phyloP scores from a whole-genome alignment of 2,888 invertebrate species.

The Cheilosia vulpina region DNA sequence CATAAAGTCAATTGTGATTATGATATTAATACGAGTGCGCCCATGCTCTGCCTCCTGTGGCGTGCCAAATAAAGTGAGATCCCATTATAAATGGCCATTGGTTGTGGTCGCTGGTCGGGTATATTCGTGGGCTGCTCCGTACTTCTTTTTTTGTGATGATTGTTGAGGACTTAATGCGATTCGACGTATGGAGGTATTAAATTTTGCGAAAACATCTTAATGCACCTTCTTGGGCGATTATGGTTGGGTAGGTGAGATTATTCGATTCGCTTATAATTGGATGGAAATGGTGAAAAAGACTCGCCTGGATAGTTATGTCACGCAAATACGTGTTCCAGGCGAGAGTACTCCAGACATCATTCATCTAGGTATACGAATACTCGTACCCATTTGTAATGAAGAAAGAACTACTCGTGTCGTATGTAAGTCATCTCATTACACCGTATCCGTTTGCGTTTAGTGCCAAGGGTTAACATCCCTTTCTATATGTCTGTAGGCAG shows the following conservation, averaged over 20 bases:
- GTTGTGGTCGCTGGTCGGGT: conserved; percentile 5
- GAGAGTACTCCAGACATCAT: conserved; percentile 47
- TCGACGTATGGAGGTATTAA: conserved; percentile 25
- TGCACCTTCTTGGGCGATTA: conserved; percentile 32
- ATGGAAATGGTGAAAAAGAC: conserved; percentile 32
- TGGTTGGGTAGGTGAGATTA: conserved; percentile 18
- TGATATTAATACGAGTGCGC: conserved; percentile 54
- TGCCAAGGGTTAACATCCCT: conserved; percentile 48
- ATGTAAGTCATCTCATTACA: conserved; percentile 11
- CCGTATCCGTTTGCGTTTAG: conserved; percentile 1
- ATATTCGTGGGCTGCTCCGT: conserved; percentile 5
- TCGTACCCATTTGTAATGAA: not conserved
- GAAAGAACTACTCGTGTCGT: not conserved
- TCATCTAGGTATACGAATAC: not conserved
- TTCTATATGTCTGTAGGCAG: conserved; percentile 9
- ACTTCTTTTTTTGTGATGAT: conserved; percentile 1
- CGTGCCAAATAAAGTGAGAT: conserved; percentile 50
- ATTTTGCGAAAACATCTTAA: conserved; percentile 46
- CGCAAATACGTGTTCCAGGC: not conserved
- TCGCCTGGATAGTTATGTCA: conserved; percentile 9
- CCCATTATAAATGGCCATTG: conserved; percentile 58
- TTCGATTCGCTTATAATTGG: conserved; percentile 38
- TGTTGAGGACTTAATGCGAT: conserved; percentile 19
- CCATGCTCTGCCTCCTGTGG: conserved; percentile 50
- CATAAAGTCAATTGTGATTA: conserved; percentile 68